A percentile compares a stretch with the other conserved stretches of the same genome.
Evolutionary conservation across 2,888 invertebrate genomes (phyloP).

Genomic region (Tricholauxania praeusta): DNA sequence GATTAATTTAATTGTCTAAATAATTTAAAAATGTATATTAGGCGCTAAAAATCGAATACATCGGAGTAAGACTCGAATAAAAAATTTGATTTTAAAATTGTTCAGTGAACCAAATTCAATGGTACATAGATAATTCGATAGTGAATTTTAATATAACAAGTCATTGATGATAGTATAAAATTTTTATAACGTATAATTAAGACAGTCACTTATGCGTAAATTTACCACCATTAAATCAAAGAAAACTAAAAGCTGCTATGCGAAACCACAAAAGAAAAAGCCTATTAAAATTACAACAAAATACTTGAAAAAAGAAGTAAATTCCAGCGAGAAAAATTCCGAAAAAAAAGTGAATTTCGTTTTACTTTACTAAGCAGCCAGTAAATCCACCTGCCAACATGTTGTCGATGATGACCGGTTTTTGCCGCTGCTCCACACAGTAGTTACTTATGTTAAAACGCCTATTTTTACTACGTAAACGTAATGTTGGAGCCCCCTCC

Average conservation of each 20-base stretch:
- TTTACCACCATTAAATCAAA: neutral
- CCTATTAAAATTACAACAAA: neutral
- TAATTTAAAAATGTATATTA: no score
- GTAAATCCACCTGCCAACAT: constrained; percentile 15
- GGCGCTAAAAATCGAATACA: no score
- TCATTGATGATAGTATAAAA: no score
- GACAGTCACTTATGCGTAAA: no score
- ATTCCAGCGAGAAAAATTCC: neutral
- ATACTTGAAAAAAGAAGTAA: neutral
- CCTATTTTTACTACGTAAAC: neutral
- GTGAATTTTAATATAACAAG: no score
- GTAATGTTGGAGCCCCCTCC: neutral
- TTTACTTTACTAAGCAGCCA: neutral
- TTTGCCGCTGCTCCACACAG: neutral
- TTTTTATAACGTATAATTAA: no score
- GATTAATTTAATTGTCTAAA: no score
- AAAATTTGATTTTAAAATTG: no score
- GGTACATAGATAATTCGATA: no score
- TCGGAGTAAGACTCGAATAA: no score
- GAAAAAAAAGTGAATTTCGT: constrained; percentile 6
- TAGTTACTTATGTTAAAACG: no score
- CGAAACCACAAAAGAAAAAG: constrained; percentile 11
- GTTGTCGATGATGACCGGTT: neutral
- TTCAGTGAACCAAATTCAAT: no score
- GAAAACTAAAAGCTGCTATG: neutral